phyloP scores from a whole-genome alignment of 2,113 vertebrate species.

The Girardinichthys multiradiatus region DNA sequence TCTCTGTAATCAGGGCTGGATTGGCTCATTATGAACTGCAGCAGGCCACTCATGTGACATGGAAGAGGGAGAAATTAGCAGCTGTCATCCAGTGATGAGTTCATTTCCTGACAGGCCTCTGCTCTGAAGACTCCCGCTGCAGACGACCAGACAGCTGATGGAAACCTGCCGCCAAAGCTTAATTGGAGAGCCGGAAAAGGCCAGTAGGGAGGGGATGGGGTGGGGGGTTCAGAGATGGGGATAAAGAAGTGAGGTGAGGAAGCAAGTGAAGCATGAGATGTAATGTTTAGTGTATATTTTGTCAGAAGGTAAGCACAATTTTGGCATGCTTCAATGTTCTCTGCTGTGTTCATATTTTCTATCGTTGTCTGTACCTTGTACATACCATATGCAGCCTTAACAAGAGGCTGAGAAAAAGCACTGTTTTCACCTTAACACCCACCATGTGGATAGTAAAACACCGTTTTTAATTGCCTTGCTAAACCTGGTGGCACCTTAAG shows the following conservation, averaged over 20 bases:
- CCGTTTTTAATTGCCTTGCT: neutral
- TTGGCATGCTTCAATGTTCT: neutral
- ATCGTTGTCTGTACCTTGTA: too few relatives aligned
- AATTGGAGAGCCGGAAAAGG: conserved; percentile 89
- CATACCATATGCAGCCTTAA: too few relatives aligned
- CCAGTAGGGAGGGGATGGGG: conserved; percentile 56
- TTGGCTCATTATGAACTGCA: conserved; percentile 94
- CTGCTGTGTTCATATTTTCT: neutral
- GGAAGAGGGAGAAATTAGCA: conserved; percentile 97
- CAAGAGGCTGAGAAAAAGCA: too few relatives aligned
- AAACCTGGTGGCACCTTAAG: neutral
- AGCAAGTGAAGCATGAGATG: neutral
- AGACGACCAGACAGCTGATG: conserved; percentile 84
- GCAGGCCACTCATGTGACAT: conserved; percentile 93
- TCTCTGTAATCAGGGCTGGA: conserved; percentile 92
- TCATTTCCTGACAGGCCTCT: conserved; percentile 96
- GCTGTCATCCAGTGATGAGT: conserved; percentile 95
- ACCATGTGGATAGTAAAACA: too few relatives aligned
- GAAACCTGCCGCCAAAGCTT: conserved; percentile 89
- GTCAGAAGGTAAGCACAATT: neutral
- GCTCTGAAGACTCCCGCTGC: conserved; percentile 64
- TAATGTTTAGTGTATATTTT: neutral
- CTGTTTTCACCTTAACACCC: too few relatives aligned
- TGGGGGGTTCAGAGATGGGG: conserved; percentile 39
- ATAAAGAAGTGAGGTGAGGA: conserved; percentile 15